Base-by-base conservation (phyloP, 2,113 vertebrate genomes). In the Scalopus aquaticus region DNA sequence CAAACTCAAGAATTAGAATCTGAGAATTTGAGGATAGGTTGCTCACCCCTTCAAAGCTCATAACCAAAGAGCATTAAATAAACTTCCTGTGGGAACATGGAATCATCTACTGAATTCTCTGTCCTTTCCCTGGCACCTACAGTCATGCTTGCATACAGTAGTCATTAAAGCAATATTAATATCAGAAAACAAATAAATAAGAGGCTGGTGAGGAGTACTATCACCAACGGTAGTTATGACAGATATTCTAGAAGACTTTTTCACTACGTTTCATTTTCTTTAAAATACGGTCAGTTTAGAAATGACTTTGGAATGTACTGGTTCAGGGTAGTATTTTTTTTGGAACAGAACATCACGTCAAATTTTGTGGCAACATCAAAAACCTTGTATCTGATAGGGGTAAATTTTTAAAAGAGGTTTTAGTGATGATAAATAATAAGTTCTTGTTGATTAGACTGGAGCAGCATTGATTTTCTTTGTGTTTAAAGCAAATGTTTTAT, bases 401-500 rank as follows among this genome's bases (percentile, higher is more conserved):
- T 26, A 85, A 30, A n/a, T 46, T 30, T 30, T 26, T 17, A 77
- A 74, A 80, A 24, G 11, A 73, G 76, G 5, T 90, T 42, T 56
- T 88, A 62, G 81, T 67, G 37, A 72, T 77, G 56, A 56, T 5
- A 24, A 9, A 32, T 3, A 3, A 22, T 51, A 84, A 85, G 19
- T 72, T 37, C 19, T 78, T 86, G 60, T 88, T 60, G 37, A 80
- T 15, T 6, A 4, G 30, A 51, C 73, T 20, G 65, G 17, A 60
- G 81, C 58, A 67, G 16, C 67, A 95, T 86, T 60, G 83, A 78
- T 92, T 78, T 79, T 77, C 11, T 85, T 44, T 89, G 39, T 82
- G 44, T 85, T 74, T 73, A 74, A 77, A 72, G 51, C 2, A 90
- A 95, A 65, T 73, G 26, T 77, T 80, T 81, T 88, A 26, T 65